phyloP scores from a whole-genome alignment of 1,140 invertebrate genomes.

The Chymomyza costata region DNA sequence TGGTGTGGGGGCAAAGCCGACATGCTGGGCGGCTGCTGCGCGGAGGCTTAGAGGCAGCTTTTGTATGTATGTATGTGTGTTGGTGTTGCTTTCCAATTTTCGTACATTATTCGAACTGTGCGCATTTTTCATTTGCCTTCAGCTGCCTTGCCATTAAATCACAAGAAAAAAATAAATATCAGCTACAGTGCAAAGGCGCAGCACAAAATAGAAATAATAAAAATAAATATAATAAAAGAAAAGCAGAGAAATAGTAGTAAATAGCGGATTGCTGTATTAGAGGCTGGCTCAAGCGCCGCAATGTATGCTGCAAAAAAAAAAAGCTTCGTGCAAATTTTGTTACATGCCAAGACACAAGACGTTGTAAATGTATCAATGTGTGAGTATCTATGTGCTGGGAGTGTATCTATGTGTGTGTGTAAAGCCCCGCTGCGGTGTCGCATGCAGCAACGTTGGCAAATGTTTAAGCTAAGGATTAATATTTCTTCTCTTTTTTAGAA shows the following conservation, averaged over 20 bases:
- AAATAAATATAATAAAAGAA: constrained; percentile 6
- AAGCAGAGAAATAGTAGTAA: constrained; percentile 48
- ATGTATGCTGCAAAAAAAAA: constrained; percentile 32
- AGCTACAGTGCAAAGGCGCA: too few relatives aligned
- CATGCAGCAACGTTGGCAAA: constrained; percentile 48
- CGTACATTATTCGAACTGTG: constrained; percentile 31
- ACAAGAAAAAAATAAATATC: too few relatives aligned
- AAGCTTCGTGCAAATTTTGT: not conserved
- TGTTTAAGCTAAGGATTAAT: constrained; percentile 74
- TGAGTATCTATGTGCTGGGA: constrained; percentile 5
- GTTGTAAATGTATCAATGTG: not conserved
- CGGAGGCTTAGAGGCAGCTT: not conserved
- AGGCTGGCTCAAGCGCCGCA: constrained; percentile 39
- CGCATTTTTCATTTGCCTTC: constrained; percentile 35
- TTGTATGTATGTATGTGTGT: not conserved
- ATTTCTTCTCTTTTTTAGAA: constrained; percentile 62
- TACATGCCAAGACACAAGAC: constrained; percentile 1
- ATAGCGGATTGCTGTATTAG: constrained; percentile 56
- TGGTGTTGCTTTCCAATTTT: constrained; percentile 3
- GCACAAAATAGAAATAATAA: constrained; percentile 43
- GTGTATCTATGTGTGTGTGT: constrained; percentile 9
- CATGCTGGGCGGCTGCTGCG: too few relatives aligned
- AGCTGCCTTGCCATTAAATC: too few relatives aligned
- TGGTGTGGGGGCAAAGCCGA: not conserved
- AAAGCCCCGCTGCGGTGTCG: constrained; percentile 20